Conservation (phyloP, 2,888 invertebrate species). For the Girardia tigrina region DNA sequence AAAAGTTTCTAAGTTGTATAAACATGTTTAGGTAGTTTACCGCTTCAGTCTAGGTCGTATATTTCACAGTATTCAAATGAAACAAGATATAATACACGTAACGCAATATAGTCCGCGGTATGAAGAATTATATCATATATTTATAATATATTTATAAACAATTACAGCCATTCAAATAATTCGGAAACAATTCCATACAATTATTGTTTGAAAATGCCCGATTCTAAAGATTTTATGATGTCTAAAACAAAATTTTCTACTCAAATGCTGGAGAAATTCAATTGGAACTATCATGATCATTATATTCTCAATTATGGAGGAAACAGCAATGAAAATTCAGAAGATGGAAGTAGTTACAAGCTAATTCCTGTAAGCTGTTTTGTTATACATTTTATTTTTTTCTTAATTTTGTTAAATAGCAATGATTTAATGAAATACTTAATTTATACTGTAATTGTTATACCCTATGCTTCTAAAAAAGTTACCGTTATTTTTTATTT, state of each 20-base stretch:
- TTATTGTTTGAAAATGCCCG: slow-evolving; percentile 50
- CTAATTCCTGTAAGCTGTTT: slow-evolving; percentile 61
- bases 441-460: no score
- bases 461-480: no score
- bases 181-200: slow-evolving; percentile 54
- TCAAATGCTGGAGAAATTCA: slow-evolving; percentile 82
- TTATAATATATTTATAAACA: not conserved
- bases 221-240: slow-evolving; percentile 61
- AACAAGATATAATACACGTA: slow-evolving; percentile 70
- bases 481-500: no score
- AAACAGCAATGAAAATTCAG: not conserved
- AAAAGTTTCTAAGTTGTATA: not conserved
- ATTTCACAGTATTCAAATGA: slow-evolving; percentile 75
- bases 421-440: no score
- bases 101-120: slow-evolving; percentile 78
- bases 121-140: not conserved
- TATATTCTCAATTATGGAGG: slow-evolving; percentile 78
- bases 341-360: slow-evolving; percentile 67
- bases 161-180: slow-evolving; percentile 26
- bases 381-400: not conserved
- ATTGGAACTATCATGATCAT: slow-evolving; percentile 93
- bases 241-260: slow-evolving; percentile 85
- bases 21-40: slow-evolving; percentile 43
- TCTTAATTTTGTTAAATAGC: no score
- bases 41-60: slow-evolving; percentile 80